Evolutionary conservation across 2,113 vertebrate species (phyloP), one percentile per base, ranked within the genome.

Genomic region (Phasianus colchicus): DNA sequence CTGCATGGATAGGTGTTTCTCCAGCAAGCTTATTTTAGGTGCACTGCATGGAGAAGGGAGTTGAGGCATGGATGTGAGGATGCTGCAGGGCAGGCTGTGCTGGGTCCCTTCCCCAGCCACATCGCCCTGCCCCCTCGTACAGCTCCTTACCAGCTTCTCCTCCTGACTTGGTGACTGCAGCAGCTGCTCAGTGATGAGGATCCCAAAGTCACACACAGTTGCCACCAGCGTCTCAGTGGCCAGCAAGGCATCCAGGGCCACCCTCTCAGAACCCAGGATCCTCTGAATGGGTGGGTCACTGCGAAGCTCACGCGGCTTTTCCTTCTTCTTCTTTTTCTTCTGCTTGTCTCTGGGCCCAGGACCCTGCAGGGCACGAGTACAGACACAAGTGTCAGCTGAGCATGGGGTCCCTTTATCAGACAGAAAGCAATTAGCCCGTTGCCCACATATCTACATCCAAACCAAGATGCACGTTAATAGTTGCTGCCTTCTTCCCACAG

Each of bases 181-280:
- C 0, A 9, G 50, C 10, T 73, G 64, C 52, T 96, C 79, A 21
- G 87, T 45, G 21, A 88, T 50, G 58, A 97, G 72, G 8, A 63
- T 25, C 7, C 96, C 98, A 40, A 98, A 96, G 78, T 98, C 91
- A 86, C 98, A 98, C 38, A 98, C 47, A n/a, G 95, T 48, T 21
- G 95, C 40, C 36, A 98, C 76, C 66, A 88, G 63, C 9, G 93
- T 74, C 43, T 95, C 48, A 0, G 97, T 97, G 11, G 61, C 89
- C 21, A 98, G 30, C 66, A 99, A 85, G 36, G 85, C 70, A 10
- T 98, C 92, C 48, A 99, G 88, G 19, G 89, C 50, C 36, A 98
- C 76, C 18, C 89, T 95, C 16, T 15, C 42, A 2, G 93, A 96
- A 17, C 97, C 97, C 43, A 99, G 91, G 45, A 58, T 90, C 74